Conservation (phyloP, 2,797 vertebrate genomes). For the Pangasius larnaudii region DNA sequence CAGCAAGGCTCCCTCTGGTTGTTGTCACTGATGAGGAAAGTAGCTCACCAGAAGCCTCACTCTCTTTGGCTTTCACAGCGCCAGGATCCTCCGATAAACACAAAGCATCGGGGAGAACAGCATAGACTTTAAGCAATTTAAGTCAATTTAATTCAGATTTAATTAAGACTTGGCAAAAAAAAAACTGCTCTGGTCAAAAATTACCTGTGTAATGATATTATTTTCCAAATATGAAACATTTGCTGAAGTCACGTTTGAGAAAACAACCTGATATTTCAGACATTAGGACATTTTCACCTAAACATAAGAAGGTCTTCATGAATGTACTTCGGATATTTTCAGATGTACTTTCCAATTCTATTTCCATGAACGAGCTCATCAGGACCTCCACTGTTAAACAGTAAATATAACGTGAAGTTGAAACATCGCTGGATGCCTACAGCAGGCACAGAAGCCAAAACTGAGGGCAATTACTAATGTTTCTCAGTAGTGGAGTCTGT, state of each 20-base stretch:
- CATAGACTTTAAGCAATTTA: background rate
- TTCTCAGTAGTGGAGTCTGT: background rate
- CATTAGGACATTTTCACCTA: background rate
- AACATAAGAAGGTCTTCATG: background rate
- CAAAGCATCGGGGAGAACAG: conserved; percentile 3
- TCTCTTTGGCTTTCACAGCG: conserved; percentile 7
- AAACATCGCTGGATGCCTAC: background rate
- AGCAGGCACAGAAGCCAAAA: background rate
- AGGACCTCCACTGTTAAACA: background rate
- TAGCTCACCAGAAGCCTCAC: conserved; percentile 15
- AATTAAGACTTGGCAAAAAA: too few species aligned
- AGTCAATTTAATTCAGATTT: background rate
- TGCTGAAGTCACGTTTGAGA: background rate
- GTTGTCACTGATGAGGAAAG: conserved; percentile 23
- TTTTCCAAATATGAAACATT: background rate
- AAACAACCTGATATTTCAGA: background rate
- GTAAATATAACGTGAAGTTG: background rate
- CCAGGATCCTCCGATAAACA: background rate
- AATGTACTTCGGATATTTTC: background rate
- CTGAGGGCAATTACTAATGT: background rate
- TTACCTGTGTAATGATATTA: background rate
- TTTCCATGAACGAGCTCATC: background rate
- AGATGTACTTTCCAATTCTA: background rate
- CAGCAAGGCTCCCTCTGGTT: conserved; percentile 26
- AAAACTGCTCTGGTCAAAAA: background rate